These are phyloP conservation scores for Aldabrachelys gigantea DNA, from an alignment of 2,113 vertebrate genomes.

Conservation along the genomic window DNA sequence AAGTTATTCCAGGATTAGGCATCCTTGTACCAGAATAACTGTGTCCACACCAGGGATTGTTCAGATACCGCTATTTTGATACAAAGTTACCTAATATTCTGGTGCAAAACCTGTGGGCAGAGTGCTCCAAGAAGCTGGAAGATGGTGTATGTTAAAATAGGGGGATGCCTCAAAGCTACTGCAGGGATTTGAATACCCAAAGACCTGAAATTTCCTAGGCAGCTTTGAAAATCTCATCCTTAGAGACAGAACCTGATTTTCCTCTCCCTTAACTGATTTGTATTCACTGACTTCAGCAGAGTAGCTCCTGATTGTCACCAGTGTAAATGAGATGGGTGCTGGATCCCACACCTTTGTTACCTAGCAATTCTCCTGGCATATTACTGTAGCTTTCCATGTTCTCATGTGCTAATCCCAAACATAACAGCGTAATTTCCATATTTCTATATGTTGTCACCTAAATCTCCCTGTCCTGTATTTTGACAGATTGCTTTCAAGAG, in stretches of 20 bases:
- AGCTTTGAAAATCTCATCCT: neutral
- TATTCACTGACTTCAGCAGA: neutral
- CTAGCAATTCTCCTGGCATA: neutral
- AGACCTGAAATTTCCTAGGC: neutral
- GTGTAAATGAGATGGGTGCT: neutral
- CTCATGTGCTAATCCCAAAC: neutral
- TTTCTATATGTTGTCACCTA: neutral
- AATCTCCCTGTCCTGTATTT: rapidly evolving
- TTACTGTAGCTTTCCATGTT: neutral
- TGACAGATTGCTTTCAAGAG: rapidly evolving
- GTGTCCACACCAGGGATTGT: neutral
- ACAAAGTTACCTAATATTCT: neutral
- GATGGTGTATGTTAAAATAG: neutral
- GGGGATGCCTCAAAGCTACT: neutral
- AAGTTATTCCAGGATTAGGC: neutral
- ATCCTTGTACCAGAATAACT: neutral
- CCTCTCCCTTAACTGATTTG: neutral
- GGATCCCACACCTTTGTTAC: neutral
- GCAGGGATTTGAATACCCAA: neutral
- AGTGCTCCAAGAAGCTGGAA: neutral
- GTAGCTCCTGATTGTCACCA: neutral
- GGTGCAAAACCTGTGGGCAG: neutral
- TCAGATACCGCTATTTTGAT: neutral
- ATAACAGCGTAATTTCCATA: neutral
- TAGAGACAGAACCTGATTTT: neutral